A percentile compares a stretch with the other conserved stretches of the same genome.
Conservation (phyloP, 2,113 vertebrate species). For the Lipotes vexillifer region DNA sequence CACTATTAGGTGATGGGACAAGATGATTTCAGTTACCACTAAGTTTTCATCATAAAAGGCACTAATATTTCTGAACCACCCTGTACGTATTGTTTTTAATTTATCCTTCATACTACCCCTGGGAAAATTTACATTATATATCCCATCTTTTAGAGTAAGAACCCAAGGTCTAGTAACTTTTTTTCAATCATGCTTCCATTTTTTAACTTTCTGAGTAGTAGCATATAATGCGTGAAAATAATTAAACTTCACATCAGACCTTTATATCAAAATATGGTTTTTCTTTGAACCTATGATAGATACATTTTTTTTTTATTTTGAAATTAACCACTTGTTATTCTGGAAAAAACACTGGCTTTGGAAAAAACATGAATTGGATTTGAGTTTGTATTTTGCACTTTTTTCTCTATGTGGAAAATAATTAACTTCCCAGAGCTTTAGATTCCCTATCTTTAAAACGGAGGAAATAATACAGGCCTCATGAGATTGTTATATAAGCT, state of each 20-base stretch:
- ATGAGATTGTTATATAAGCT: not conserved
- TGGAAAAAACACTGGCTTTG: not conserved
- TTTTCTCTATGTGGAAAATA: not conserved
- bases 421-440: not conserved
- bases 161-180: not conserved
- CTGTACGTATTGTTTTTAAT: not conserved
- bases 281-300: not conserved
- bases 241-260: not conserved
- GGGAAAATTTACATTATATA: not conserved
- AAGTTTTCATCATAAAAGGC: not conserved
- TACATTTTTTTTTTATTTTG: not conserved
- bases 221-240: not conserved
- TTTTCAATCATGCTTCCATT: not conserved
- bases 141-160: not conserved
- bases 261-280: not conserved
- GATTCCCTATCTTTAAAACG: constrained; percentile 32
- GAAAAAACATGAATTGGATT: not conserved
- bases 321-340: not conserved
- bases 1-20: not conserved
- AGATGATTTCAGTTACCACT: not conserved
- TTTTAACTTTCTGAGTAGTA: not conserved
- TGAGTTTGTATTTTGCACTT: not conserved
- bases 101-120: not conserved
- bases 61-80: not conserved
- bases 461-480: not conserved